phyloP scores from a whole-genome alignment of 2,888 invertebrate species.

The Dryomyza anilis region DNA sequence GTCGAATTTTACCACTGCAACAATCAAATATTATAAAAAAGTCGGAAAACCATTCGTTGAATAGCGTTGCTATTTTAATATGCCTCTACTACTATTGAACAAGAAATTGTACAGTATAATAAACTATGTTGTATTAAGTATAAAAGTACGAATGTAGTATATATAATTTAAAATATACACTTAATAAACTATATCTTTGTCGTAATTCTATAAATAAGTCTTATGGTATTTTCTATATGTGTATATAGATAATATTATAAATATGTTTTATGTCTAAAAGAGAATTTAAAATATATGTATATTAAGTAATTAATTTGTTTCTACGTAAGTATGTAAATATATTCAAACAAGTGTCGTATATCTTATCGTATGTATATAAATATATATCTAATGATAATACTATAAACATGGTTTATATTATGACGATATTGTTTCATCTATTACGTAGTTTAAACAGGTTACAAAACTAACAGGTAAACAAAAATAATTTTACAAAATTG shows the following conservation, averaged over 20 bases:
- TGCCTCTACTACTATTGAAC: neutral
- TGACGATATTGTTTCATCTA: no score
- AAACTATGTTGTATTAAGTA: neutral
- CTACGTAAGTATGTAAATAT: slow-evolving; percentile 19
- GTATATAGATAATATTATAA: slow-evolving; percentile 13
- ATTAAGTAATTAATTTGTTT: slow-evolving; percentile 8
- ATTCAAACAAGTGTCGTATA: no score
- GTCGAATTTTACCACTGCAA: neutral
- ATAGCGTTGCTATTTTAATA: no score
- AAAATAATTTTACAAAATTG: no score
- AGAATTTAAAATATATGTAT: slow-evolving; percentile 12
- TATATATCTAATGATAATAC: neutral
- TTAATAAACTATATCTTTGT: slow-evolving; percentile 13
- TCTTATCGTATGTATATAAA: neutral
- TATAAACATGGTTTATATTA: no score
- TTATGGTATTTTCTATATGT: slow-evolving; percentile 6
- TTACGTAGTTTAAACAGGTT: no score
- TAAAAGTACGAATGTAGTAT: neutral
- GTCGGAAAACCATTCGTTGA: no score
- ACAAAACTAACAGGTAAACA: no score
- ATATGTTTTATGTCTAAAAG: slow-evolving; percentile 2
- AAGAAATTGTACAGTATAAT: neutral
- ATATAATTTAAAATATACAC: slow-evolving; percentile 14
- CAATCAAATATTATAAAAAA: no score
- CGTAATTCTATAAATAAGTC: slow-evolving; percentile 30